Percentiles rank a stretch among this genome's conserved stretches.
These are phyloP conservation scores for Arrhamphus sclerolepis DNA, from an alignment of 2,797 vertebrate genomes.

Conservation along the genomic window DNA sequence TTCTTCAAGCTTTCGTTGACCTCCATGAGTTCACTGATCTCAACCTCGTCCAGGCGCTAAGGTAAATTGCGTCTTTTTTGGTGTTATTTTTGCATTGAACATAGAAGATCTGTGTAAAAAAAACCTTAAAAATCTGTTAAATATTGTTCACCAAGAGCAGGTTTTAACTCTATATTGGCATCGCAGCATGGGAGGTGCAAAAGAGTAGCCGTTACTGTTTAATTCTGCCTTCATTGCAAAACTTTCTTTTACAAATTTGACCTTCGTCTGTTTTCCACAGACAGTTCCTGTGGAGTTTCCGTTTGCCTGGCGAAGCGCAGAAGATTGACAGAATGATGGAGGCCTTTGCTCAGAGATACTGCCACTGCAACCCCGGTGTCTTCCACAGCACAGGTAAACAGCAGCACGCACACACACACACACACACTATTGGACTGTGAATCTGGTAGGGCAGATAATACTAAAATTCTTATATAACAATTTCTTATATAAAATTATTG, in stretches of 20 bases:
- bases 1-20: slow-evolving; percentile 93
- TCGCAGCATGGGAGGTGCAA: neutral
- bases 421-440: neutral
- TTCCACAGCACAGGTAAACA: slow-evolving; percentile 91
- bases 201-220: neutral
- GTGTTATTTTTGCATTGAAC: neutral
- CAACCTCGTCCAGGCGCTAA: slow-evolving; percentile 91
- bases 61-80: slow-evolving; percentile 68
- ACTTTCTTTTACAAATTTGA: slow-evolving; percentile 23
- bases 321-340: slow-evolving; percentile 98
- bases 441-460: neutral
- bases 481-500: neutral
- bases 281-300: slow-evolving; percentile 96
- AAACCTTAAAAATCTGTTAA: slow-evolving; percentile 8
- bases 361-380: slow-evolving; percentile 92
- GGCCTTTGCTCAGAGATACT: slow-evolving; percentile 95
- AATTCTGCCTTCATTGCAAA: slow-evolving; percentile 3
- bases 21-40: slow-evolving; percentile 93
- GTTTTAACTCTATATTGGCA: too few species aligned
- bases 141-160: too few species aligned
- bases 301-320: slow-evolving; percentile 93
- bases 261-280: slow-evolving; percentile 69
- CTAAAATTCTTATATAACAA: neutral
- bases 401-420: neutral
- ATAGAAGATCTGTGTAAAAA: too few species aligned